These are phyloP conservation scores for Threskiornis aethiopicus DNA, from an alignment of 2,797 vertebrate species.

Conservation along the genomic window DNA sequence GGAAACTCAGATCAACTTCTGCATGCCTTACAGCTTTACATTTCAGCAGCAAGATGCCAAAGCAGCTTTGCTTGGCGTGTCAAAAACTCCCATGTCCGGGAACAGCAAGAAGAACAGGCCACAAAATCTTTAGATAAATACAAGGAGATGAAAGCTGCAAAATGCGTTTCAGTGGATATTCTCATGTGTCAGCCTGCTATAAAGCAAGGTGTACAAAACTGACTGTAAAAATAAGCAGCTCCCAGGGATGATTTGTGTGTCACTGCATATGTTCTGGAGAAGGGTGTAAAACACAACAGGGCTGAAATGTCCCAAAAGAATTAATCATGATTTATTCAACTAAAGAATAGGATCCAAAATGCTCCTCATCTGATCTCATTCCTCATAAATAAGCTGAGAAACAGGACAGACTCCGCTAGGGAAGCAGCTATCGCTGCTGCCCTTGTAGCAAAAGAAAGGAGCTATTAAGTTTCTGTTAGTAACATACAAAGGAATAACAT, in stretches of 20 bases:
- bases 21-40: not conserved
- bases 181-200: not conserved
- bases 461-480: constrained; percentile 18
- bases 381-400: not conserved
- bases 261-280: not conserved
- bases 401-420: not conserved
- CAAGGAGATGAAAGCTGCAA: not conserved
- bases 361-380: not conserved
- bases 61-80: not conserved
- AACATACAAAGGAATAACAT: not conserved
- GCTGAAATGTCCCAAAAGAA: not conserved
- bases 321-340: not conserved
- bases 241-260: not conserved
- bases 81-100: not conserved
- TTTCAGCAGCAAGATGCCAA: not conserved
- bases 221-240: not conserved
- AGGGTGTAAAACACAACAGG: not conserved
- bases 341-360: not conserved
- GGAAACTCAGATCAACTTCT: not conserved
- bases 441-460: not conserved
- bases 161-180: not conserved
- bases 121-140: not conserved
- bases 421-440: not conserved
- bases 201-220: not conserved
- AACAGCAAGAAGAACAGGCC: not conserved